Base-by-base conservation (phyloP, 2,797 vertebrate species). In the Aulostomus chinensis region DNA sequence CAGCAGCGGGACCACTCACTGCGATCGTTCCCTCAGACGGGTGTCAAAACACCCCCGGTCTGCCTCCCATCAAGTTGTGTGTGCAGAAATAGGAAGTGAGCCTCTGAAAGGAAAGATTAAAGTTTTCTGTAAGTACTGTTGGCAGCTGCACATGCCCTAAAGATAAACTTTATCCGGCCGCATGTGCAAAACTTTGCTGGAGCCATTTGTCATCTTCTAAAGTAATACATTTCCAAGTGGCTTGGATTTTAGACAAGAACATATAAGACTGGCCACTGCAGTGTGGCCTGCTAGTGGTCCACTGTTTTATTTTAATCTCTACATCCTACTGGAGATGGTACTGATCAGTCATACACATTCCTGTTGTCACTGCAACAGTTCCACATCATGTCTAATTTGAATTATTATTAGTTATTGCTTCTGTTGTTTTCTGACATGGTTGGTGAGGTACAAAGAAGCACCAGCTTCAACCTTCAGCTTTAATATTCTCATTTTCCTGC, bases 201-300 rank as follows among this genome's bases (percentile, higher is more conserved):
- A 86, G 83, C 85, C 86, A 93, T 94, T 94, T 89, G 89, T 94
- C 93, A 95, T 91, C 84, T 89, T 92, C 90, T 40, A 67, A 86
- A 90, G 87, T 79, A 92, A 91, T 90, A 86, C 73, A 78, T 91
- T 91, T 91, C 83, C 68, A 84, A 90, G 80, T 67, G 71, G 76
- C 88, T 88, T 76, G 53, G 57, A 87, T 89, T 84, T 77, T 66
- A 86, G 86, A 87, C 83, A 89, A 85, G 85, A 86, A 88, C 78
- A 66, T n/a, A n/a, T 67, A 87, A 63, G 62, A 60, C 66, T 41
- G 81, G 74, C 68, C 78, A 63, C 68, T 49, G 22, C 64, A 58
- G 0, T 41, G 65, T 64, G 72, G 52, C 61, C 51, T 56, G 48
- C 56, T 22, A 32, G 48, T 48, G 56, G 40, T 50, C 58, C 61